Percentiles rank a stretch among this genome's conserved stretches.
Conservation (phyloP, 2,113 vertebrate species). For the Lepisosteus oculatus region DNA sequence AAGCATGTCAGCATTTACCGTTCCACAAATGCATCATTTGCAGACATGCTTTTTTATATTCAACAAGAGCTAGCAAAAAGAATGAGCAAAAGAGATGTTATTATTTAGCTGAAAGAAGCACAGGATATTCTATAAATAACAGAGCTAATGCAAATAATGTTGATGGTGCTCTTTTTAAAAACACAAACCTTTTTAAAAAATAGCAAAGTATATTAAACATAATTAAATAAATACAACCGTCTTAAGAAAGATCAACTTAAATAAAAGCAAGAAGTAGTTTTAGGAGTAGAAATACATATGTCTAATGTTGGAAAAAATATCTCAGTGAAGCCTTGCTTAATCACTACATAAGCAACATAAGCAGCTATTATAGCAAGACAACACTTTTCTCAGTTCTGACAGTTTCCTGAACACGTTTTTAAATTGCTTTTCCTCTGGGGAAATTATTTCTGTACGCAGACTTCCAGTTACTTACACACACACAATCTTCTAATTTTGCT, state of each 20-base stretch:
- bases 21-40: background rate
- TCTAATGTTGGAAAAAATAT: too few relatives aligned
- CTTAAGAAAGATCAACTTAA: too few relatives aligned
- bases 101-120: background rate
- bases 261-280: too few relatives aligned
- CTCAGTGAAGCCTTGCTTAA: too few relatives aligned
- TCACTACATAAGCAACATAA: too few relatives aligned
- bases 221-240: too few relatives aligned
- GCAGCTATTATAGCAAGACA: too few relatives aligned
- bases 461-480: background rate
- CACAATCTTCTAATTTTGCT: background rate
- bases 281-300: too few relatives aligned
- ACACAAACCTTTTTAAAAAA: too few relatives aligned
- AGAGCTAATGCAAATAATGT: constrained; percentile 19
- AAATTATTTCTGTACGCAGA: background rate
- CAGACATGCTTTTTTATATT: background rate
- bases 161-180: constrained; percentile 51
- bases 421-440: background rate
- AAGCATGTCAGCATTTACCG: background rate
- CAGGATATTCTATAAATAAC: constrained; percentile 20
- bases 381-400: background rate
- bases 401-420: background rate
- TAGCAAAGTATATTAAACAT: too few relatives aligned
- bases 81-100: too few relatives aligned
- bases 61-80: background rate